Evolutionary conservation across 2,797 vertebrate genomes (phyloP).

Genomic region (Eulemur coronatus): DNA sequence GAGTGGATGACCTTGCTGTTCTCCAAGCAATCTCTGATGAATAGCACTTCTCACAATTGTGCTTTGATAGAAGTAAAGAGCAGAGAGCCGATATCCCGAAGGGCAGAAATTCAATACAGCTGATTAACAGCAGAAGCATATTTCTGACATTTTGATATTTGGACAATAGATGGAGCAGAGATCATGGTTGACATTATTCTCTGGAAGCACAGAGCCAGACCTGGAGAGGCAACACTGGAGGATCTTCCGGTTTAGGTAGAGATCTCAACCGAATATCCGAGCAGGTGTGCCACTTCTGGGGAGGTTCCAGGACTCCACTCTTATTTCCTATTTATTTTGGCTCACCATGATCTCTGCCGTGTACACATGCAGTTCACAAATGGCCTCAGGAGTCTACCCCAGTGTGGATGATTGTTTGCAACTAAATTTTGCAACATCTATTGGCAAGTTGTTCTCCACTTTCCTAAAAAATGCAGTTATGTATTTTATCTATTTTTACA

Average conservation of each 20-base stretch:
- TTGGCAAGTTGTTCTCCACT: constrained; percentile 39
- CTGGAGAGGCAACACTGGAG: neutral
- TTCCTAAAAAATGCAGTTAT: constrained; percentile 5
- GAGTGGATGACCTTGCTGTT: neutral
- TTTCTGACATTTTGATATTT: neutral
- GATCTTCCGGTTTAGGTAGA: neutral
- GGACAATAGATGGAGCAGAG: neutral
- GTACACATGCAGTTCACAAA: neutral
- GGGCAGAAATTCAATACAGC: neutral
- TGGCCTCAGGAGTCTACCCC: neutral
- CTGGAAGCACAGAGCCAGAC: neutral
- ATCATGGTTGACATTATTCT: constrained; percentile 10
- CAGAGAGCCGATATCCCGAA: neutral
- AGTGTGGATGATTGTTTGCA: neutral
- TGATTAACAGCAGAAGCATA: neutral
- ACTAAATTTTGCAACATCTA: constrained; percentile 42
- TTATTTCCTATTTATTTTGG: neutral
- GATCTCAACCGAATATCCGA: neutral
- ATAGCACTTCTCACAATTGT: neutral
- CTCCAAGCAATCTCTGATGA: neutral
- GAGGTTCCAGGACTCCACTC: neutral
- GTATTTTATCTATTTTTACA: constrained; percentile 62
- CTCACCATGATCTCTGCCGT: neutral
- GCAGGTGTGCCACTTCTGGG: neutral
- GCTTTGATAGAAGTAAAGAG: constrained; percentile 23